Base-by-base conservation (phyloP, 2,888 invertebrate genomes). In the Odontocerum albicorne region DNA sequence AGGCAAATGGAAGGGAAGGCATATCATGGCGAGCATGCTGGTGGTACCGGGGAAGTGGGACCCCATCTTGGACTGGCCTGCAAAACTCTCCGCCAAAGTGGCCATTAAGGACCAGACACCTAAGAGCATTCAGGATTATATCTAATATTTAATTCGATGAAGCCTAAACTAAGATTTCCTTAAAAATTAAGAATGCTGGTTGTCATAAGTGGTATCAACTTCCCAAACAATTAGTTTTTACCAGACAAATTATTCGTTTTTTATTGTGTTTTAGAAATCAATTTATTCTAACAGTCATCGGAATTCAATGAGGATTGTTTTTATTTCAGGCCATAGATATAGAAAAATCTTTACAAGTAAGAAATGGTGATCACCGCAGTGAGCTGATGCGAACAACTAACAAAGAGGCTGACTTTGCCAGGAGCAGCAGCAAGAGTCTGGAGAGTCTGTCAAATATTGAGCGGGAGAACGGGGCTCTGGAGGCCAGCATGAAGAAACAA, bases 1-100 rank as follows among this genome's bases (percentile, higher is more conserved):
- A 44, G 88, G 88, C 27, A 86, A 85, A 59, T 89, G 89, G 89
- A 85, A 82, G 65, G 88, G 86, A 0, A 78, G 89, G 0, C 85
- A 90, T 66, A 68, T 88, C 43, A 84, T 88, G 35, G 82, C 86
- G 6, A 86, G 86, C 1, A 73, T 89, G 35, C 82, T 85, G 39
- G 81, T 88, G 1, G 74, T 88, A 21, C 79, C 81, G 2, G 88
- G 89, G 0, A 84, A 86, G 22, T 88, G 85, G 70, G 90, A 90
- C 72, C 73, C 85, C 1, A 67, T 89, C 43, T 70, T 89, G 51
- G 76, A 79, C 60, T 90, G 89, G 89, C 90, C 90, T 0, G 88
- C 88, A 65, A 80, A 82, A 59, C 72, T 89, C 4, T 77, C 79
- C 62, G 79, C 87, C 42, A 84, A 80, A 59, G 79, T 89, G 8